phyloP scores from a whole-genome alignment of 2,797 vertebrate genomes.

The Apogon talboti region DNA sequence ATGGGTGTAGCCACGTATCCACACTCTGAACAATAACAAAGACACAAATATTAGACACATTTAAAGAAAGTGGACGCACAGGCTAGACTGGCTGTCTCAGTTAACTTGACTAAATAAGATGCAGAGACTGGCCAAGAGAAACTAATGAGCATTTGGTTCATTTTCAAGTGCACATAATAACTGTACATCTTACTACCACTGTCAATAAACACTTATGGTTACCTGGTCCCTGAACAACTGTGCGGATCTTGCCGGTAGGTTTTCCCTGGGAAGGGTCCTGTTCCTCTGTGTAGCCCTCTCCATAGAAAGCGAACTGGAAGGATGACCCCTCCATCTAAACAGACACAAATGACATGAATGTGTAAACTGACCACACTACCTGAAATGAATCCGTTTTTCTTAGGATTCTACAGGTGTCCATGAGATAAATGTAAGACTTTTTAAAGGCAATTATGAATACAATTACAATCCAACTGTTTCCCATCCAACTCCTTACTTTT shows the following conservation, averaged over 20 bases:
- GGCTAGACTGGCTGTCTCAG: not conserved
- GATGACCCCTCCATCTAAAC: constrained; percentile 90
- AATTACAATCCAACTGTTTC: too few relatives aligned
- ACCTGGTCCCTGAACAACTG: constrained; percentile 95
- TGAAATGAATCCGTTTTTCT: not conserved
- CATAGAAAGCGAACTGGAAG: constrained; percentile 91
- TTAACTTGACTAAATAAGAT: not conserved
- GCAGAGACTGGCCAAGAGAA: not conserved
- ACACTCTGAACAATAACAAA: constrained; percentile 80
- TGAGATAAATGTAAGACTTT: too few relatives aligned
- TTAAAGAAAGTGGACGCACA: not conserved
- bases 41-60: constrained; percentile 6
- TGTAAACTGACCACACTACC: not conserved
- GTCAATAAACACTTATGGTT: constrained; percentile 16
- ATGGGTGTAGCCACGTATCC: constrained; percentile 93
- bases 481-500: not conserved
- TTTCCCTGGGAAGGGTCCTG: constrained; percentile 84
- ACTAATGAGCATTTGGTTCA: not conserved
- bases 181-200: not conserved
- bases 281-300: constrained; percentile 90
- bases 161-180: too few relatives aligned
- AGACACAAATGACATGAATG: not conserved
- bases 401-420: too few relatives aligned
- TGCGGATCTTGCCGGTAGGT: constrained; percentile 91
- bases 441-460: too few relatives aligned